Base-by-base conservation (phyloP, 1,140 invertebrate species). In the Solenopsis invicta region DNA sequence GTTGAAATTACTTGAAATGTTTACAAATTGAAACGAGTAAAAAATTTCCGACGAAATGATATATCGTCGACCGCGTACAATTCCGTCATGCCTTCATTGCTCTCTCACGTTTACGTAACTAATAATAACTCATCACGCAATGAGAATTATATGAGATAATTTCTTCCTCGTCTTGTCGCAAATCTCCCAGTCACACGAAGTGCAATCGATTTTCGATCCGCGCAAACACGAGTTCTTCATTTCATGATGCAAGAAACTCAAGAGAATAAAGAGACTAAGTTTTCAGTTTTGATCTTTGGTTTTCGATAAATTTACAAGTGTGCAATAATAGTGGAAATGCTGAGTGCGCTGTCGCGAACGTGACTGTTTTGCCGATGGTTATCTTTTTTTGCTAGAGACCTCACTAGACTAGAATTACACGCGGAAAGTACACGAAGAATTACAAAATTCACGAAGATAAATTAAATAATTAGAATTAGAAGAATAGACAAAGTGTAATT, bases 291-390 rank as follows among this genome's bases (percentile, higher is more conserved):
- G 13, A 64, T 50, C 2, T n/a, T 10, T 21, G 10, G 16, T 54
- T 41, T 1, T 8, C 16, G 16, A 34, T 45, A 45, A 59, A n/a
- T 81, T 45, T 21, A n/a, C 4, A 56, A 74, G 59, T 41, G 16
- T 41, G 16, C 6, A 6, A 56, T 69, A 54, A 69, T 54, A 56
- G 18, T 9, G 48, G 21, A 54, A 16, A 81, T 71, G 18, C 37
- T 56, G 54, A 56, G 52, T 50, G 34, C 21, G 66, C 18, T 48
- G 54, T 56, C 18, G 77, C n/a, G 50, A 56, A 81, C 78, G 66
- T 81, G 78, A 81, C 16, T 56, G n/a, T n/a, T 59, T 81, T 71
- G 16, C 21, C 16, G 8, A 81, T 41, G 6, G 1, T 0, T 41
- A 16, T 59, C 13, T 61, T 45, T 54, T 81, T 4, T 41, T 54